Evolutionary conservation across 2,113 vertebrate genomes (phyloP).

Genomic region (Bubo scandiacus): DNA sequence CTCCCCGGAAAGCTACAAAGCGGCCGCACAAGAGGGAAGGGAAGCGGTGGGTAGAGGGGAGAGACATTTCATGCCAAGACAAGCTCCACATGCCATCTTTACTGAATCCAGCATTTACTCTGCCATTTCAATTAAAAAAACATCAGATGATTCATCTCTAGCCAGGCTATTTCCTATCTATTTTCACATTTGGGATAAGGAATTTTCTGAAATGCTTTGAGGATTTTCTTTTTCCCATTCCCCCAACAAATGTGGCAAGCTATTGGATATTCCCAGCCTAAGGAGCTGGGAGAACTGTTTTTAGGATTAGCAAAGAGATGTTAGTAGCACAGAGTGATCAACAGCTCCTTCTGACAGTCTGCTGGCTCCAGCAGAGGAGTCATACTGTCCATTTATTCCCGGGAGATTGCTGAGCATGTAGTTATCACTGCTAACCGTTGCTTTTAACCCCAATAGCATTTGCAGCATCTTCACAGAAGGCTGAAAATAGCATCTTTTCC

Average conservation of each 20-base stretch:
- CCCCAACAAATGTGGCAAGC: not conserved
- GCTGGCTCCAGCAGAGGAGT: not conserved
- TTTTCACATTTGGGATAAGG: constrained; percentile 3
- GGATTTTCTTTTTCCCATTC: not conserved
- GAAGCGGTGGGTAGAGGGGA: not conserved
- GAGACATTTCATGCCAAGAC: constrained; percentile 20
- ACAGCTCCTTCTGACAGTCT: constrained; percentile 17
- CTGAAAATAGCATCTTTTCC: not conserved
- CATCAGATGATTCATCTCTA: constrained; percentile 25
- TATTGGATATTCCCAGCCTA: not conserved
- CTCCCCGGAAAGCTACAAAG: constrained; percentile 57
- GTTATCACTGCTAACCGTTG: constrained; percentile 21
- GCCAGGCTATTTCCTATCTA: constrained; percentile 44
- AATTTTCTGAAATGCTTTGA: constrained; percentile 47
- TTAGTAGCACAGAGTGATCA: not conserved
- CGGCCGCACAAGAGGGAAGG: not conserved
- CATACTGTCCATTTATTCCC: constrained; percentile 5
- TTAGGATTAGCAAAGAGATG: constrained; percentile 5
- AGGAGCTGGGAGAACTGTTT: not conserved
- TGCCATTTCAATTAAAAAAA: constrained; percentile 22
- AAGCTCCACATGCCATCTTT: constrained; percentile 29
- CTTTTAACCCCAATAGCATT: constrained; percentile 22
- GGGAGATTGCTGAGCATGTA: not conserved
- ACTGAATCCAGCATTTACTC: not conserved
- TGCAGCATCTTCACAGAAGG: not conserved